Conservation (phyloP, 2,113 vertebrate genomes). For the Vombatus ursinus region DNA sequence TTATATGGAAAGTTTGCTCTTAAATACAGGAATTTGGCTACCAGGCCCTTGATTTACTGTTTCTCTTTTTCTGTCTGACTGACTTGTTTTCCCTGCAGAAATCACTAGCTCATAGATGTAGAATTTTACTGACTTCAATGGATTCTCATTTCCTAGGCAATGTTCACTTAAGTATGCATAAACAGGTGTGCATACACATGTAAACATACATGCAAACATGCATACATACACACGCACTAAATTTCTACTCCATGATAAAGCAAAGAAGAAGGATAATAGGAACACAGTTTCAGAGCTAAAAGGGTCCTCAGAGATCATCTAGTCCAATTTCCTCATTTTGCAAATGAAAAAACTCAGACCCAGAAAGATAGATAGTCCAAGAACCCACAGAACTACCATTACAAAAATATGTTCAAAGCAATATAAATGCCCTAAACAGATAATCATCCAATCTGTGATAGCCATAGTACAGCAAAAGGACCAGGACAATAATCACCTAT, state of each 20-base stretch:
- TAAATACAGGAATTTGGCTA: constrained; percentile 6
- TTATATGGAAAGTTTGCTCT: neutral
- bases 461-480: neutral
- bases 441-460: neutral
- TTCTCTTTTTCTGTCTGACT: neutral
- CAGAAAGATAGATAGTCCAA: neutral
- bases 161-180: neutral
- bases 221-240: neutral
- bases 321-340: neutral
- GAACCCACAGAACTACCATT: neutral
- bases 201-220: neutral
- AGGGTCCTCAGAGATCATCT: neutral
- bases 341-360: neutral
- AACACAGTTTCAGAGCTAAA: neutral
- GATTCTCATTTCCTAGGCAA: constrained; percentile 9
- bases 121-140: neutral
- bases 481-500: neutral
- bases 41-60: neutral
- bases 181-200: neutral
- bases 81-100: neutral
- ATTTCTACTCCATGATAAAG: neutral
- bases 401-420: neutral
- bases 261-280: neutral
- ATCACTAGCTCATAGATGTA: neutral
- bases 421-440: neutral